Conservation (phyloP, 2,888 invertebrate species). For the Cosmia pyralina region DNA sequence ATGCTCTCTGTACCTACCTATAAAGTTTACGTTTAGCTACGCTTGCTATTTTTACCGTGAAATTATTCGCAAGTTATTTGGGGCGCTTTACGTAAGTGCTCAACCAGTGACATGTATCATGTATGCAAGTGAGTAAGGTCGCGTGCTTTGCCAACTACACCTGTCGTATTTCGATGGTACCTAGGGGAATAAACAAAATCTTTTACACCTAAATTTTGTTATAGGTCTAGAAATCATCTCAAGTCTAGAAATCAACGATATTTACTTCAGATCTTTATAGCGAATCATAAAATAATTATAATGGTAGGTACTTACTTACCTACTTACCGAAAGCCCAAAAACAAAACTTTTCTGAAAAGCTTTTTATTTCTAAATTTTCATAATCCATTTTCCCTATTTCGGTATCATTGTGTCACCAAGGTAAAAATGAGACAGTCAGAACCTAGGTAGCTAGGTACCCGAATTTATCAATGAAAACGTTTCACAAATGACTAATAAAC, state of each 20-base stretch:
- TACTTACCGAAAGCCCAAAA: not conserved
- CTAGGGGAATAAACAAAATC: not conserved
- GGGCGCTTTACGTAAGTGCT: conserved; percentile 83
- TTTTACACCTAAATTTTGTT: not conserved
- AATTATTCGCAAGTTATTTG: conserved; percentile 80
- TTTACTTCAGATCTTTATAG: not conserved
- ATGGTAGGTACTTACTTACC: no score
- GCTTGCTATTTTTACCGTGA: conserved; percentile 73
- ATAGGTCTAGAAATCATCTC: no score
- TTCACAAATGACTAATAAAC: conserved; percentile 39
- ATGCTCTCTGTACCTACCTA: not conserved
- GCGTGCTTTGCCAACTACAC: conserved; percentile 66
- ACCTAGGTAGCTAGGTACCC: not conserved
- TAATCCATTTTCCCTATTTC: not conserved
- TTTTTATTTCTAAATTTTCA: not conserved
- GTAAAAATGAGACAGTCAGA: not conserved
- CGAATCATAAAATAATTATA: not conserved
- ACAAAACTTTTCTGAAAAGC: no score
- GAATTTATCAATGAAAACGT: conserved; percentile 48
- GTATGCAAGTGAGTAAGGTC: conserved; percentile 71
- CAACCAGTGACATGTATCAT: conserved; percentile 74
- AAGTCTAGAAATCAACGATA: not conserved
- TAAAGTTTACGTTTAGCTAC: conserved; percentile 32
- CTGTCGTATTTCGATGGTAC: conserved; percentile 26
- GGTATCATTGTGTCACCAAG: no score